Evolutionary conservation across 2,113 vertebrate species (phyloP), one percentile per base, ranked within the genome.

Genomic region (Cololabis saira): DNA sequence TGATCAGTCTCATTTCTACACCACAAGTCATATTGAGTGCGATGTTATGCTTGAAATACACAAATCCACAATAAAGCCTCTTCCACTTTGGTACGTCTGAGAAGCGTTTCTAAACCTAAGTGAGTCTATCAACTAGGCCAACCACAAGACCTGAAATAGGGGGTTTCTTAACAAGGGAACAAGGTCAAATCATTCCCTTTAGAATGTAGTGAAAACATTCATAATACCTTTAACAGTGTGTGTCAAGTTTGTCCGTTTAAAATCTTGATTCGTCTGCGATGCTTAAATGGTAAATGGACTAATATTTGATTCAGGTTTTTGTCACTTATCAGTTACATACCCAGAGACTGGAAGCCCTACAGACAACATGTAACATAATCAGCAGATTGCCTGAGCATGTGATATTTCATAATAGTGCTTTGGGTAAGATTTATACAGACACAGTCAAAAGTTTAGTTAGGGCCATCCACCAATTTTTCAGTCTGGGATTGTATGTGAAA

Each of bases 351-450:
- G 19, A 53, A 11, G n/a, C 22, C 55, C 13, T 15, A 9, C 51
- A 67, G 33, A 45, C 51, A n/a, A 60, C 18, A 24, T 15, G 44
- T 59, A n/a, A 27, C 17, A 56, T 57, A 68, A 6, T 24, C 18
- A 3, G 6, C 12, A 21, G 24, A 44, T 40, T 42, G 19, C 24
- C 11, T 24, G 17, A 24, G 21, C 12, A 11, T 5, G 18, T 2
- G 22, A 66, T 15, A 43, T 30, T 45, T 40, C 5, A 1, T 2
- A 19, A 56, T 45, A 61, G 8, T 16, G 7, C 10, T 37, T n/a
- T 47, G 44, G 22, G 33, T 41, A 40, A 14, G 37, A 53, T 44
- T 44, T 30, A 15, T 5, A 47, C 3, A 19, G 37, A 12, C 0
- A 12, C 2, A 17, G 33, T 47, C 9, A 2, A 4, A 18, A 17